Base-by-base conservation (phyloP, 2,888 invertebrate genomes). In the Drosophila conformis region DNA sequence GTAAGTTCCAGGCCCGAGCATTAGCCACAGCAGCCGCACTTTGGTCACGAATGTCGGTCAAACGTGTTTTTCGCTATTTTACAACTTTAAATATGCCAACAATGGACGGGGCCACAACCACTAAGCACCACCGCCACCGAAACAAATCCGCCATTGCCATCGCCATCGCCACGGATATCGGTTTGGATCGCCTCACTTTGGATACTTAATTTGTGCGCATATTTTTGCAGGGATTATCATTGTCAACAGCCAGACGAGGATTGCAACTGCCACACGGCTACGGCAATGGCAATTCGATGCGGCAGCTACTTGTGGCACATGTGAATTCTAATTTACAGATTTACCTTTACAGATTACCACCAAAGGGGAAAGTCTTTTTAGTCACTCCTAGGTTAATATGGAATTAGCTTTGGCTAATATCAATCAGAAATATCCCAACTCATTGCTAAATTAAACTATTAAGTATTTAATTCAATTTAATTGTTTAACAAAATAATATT, bases 41-140 rank as follows among this genome's bases (percentile, higher is more conserved):
- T 78, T 78, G 88, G 87, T 87, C 87, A 87, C 87, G 87, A 87
- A 87, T 87, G 88, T 87, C 87, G 87, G 87, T 87, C 87, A 87
- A 87, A 87, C 87, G 89, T 87, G 87, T 87, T 89, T 87, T 82
- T 87, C 79, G 89, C 85, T 87, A 89, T 87, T 87, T 87, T 87
- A 89, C 87, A 87, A 89, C 87, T 89, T 87, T 89, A 87, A 87
- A 87, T 87, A 89, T 89, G 87, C 89, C 87, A 87, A 89, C 85
- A 85, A 88, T 88, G 87, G 78, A 82, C 73, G 63, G 33, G 40
- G 21, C 56, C n/a, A 52, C 63, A 42, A 38, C 56, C 35, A 49
- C 65, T 38, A 25, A 56, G 18, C 54, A 54, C 36, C 54, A 54
- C 68, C 68, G 29, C 40, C 68, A 57, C 40, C 48, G 51, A 53